Evolutionary conservation across 1,140 invertebrate genomes (phyloP).

Genomic region (Orius laevigatus): DNA sequence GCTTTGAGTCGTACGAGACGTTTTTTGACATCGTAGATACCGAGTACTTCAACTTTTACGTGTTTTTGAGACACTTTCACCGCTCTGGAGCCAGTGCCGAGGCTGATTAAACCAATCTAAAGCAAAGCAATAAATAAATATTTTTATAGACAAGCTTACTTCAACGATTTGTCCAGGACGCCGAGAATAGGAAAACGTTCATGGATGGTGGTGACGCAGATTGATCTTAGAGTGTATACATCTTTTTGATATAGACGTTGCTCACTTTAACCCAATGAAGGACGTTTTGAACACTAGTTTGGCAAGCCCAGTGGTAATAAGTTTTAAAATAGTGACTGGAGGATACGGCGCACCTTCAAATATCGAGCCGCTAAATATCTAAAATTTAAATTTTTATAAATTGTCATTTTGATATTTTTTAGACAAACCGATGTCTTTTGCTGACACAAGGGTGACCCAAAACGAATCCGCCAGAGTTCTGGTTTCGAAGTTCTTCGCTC

Average conservation of each 20-base stretch:
- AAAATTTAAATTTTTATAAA: neutral
- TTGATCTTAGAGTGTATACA: constrained; percentile 61
- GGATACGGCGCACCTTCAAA: constrained; percentile 69
- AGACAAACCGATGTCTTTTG: neutral
- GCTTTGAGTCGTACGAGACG: constrained; percentile 61
- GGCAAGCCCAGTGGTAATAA: constrained; percentile 84
- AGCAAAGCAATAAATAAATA: neutral
- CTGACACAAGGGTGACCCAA: constrained; percentile 73
- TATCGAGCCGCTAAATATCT: constrained; percentile 62
- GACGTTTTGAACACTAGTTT: constrained; percentile 73
- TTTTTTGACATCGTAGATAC: constrained; percentile 55
- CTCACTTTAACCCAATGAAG: constrained; percentile 75
- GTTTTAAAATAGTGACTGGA: constrained; percentile 59
- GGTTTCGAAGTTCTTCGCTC: constrained; percentile 65
- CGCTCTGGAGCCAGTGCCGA: constrained; percentile 68
- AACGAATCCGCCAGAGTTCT: constrained; percentile 72
- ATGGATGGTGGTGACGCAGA: constrained; percentile 60
- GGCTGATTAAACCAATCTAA: constrained; percentile 62
- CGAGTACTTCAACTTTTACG: constrained; percentile 76
- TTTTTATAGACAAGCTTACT: constrained; percentile 8
- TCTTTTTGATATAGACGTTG: constrained; percentile 54
- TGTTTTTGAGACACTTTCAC: constrained; percentile 40
- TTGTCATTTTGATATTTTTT: too few relatives aligned
- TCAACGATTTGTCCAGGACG: constrained; percentile 50
- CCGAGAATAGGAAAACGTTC: constrained; percentile 54